Evolutionary conservation across 2,888 invertebrate genomes (phyloP).

Genomic region (Macaria notata): DNA sequence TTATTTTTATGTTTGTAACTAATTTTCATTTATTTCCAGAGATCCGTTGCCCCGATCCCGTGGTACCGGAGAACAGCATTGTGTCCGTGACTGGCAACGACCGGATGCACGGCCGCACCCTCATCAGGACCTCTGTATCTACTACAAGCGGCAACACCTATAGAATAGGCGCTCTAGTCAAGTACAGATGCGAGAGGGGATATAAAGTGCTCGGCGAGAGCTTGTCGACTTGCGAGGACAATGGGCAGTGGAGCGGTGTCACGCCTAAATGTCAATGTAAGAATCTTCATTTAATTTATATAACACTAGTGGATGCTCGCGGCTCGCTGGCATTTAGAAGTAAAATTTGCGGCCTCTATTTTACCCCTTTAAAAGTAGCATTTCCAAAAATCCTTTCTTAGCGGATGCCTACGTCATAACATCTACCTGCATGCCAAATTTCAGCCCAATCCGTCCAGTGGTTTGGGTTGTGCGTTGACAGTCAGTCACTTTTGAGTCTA

Average conservation of each 20-base stretch:
- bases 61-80: constrained; percentile 91
- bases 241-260: constrained; percentile 92
- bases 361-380: too few relatives aligned
- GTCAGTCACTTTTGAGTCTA: too few relatives aligned
- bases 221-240: constrained; percentile 92
- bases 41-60: constrained; percentile 93
- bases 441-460: too few relatives aligned
- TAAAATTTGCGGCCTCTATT: too few relatives aligned
- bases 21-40: constrained; percentile 75
- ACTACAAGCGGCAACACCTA: constrained; percentile 88
- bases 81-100: constrained; percentile 95
- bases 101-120: constrained; percentile 92
- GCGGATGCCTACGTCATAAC: too few relatives aligned
- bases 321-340: too few relatives aligned
- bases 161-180: constrained; percentile 92
- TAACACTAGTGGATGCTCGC: too few relatives aligned
- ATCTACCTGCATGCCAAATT: too few relatives aligned
- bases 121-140: constrained; percentile 88
- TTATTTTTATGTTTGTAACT: too few relatives aligned
- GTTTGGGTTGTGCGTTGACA: too few relatives aligned
- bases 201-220: constrained; percentile 94
- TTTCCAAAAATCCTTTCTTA: too few relatives aligned
- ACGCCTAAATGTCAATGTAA: constrained; percentile 93
- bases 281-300: constrained; percentile 40
- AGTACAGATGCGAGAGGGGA: constrained; percentile 94